phyloP scores from a whole-genome alignment of 2,888 invertebrate genomes.

The Pimpla rufipes region DNA sequence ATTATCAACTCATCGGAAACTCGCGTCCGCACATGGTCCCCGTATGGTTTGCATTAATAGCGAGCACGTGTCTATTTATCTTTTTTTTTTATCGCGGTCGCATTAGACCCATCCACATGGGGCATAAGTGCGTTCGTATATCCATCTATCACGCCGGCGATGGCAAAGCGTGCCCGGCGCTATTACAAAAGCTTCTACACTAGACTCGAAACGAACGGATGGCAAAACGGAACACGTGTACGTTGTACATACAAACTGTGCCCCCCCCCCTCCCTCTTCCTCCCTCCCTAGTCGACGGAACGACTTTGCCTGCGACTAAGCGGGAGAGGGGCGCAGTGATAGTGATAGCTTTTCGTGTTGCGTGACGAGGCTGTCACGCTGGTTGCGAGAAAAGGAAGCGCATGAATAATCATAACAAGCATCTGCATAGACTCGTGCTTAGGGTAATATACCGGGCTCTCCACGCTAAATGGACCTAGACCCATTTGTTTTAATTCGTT shows the following conservation, averaged over 20 bases:
- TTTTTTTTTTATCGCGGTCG: constrained; percentile 1
- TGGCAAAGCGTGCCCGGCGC: constrained; percentile 30
- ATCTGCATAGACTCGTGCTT: not conserved
- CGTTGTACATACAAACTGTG: constrained; percentile 29
- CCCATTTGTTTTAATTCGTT: not conserved
- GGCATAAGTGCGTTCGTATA: not conserved
- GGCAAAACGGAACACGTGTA: constrained; percentile 34
- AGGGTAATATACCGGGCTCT: not conserved
- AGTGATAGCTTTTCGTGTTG: constrained; percentile 35
- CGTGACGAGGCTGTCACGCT: constrained; percentile 35
- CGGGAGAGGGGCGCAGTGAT: not conserved
- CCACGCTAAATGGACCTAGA: not conserved
- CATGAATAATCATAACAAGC: constrained; percentile 27
- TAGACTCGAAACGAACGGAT: constrained; percentile 14
- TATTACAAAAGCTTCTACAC: constrained; percentile 35
- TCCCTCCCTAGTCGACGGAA: constrained; percentile 16
- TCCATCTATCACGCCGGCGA: constrained; percentile 7
- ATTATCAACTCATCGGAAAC: not conserved
- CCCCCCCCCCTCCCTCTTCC: not conserved
- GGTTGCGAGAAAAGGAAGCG: constrained; percentile 16
- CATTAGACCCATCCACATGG: not conserved
- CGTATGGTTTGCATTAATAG: constrained; percentile 4
- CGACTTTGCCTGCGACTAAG: constrained; percentile 26
- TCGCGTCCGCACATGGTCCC: not conserved
- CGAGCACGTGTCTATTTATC: constrained; percentile 3